Base-by-base conservation (phyloP, 2,888 invertebrate genomes). In the Bedellia somnulentella region DNA sequence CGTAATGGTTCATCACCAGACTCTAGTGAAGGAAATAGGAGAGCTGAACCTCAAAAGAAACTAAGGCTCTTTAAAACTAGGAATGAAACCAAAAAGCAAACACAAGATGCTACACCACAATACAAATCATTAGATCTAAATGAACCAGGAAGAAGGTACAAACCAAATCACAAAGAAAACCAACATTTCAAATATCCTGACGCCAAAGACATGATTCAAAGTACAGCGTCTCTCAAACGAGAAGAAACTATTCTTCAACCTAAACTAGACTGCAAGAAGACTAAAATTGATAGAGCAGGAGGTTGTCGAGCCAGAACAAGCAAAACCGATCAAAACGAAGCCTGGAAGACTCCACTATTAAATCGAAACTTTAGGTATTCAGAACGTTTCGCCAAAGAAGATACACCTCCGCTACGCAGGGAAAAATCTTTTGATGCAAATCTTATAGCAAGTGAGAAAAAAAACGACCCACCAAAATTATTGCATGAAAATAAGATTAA, bases 31-130 rank as follows among this genome's bases (percentile, higher is more conserved):
- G 60, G 68, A 41, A 77, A 77, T 45, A 51, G 63, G 44, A 68
- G 64, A 57, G 50, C 58, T 39, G 70, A 77, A 57, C 64, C 68
- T 36, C 71, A 71, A 35, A 68, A 80, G 37, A 81, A 82, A 51
- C 68, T 82, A 27, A 79, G 87, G 28, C 73, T 88, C 18, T 89
- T 88, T 56, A 87, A 85, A 66, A 87, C 86, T 27, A 81, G 85
- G 51, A 84, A 83, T 29, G 86, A 87, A 68, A 82, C 84, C 36
- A 83, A 82, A 59, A 81, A 80, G 46, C 11, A 23, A 8, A 32
- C 44, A 29, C 67, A 71, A 15, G 51, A 47, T 23, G 59, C 63
- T 41, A 48, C 53, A 33, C 54, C 61, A 18, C 70, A 70, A 45
- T 68, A 61, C 38, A 67, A 62, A 39, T 71, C 63, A 13, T 46